Percentiles rank a stretch among this genome's conserved stretches.
phyloP scores from a whole-genome alignment of 2,113 vertebrate genomes.

The Pipra filicauda region DNA sequence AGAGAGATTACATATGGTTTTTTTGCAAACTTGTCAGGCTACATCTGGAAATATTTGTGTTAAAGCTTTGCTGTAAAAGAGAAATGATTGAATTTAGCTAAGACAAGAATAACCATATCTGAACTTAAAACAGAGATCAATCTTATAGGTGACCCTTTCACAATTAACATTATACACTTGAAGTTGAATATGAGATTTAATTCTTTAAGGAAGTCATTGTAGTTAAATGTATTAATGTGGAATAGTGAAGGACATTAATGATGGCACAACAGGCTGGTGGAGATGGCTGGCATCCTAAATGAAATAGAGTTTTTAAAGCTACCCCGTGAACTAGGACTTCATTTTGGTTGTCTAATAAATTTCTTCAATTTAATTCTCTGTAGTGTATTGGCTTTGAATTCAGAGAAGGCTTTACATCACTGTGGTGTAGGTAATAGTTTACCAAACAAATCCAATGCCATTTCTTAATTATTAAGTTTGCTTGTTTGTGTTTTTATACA shows the following conservation, averaged over 20 bases:
- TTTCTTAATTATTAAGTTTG: background rate
- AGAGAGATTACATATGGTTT: accelerated
- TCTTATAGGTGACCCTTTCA: background rate
- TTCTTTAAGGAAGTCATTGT: background rate
- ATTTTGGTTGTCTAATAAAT: background rate
- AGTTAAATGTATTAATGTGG: background rate
- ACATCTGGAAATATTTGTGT: background rate
- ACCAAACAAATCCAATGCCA: background rate
- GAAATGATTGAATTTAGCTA: background rate
- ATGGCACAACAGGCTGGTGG: background rate
- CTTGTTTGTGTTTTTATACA: conserved; percentile 55
- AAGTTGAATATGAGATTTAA: background rate
- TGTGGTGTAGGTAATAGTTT: background rate
- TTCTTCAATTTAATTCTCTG: background rate
- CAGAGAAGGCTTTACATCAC: background rate
- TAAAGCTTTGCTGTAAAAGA: background rate
- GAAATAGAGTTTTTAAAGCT: background rate
- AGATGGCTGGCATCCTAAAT: background rate
- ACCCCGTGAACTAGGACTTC: background rate
- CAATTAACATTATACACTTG: background rate
- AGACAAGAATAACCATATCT: background rate
- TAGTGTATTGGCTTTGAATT: background rate
- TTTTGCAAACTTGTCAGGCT: background rate
- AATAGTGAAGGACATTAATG: background rate
- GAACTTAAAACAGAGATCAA: background rate